A percentile compares a stretch with the other conserved stretches of the same genome.
Conservation (phyloP, 1,140 invertebrate genomes). For the Saccostrea glomerata region DNA sequence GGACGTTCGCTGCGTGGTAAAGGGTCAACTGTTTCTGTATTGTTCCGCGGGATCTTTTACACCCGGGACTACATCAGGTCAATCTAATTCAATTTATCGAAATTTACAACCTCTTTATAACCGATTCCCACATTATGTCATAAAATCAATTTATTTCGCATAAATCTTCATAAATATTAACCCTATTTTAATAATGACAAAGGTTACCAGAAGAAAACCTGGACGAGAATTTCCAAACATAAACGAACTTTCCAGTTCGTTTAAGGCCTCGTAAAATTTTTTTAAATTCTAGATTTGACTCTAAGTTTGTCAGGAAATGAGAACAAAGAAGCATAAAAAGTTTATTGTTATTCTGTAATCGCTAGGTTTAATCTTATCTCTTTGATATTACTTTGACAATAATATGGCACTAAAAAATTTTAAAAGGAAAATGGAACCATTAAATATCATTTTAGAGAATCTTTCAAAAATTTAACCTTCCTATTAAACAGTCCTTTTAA, state of each 20-base stretch:
- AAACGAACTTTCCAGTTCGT: background rate
- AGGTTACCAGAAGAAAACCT: slow-evolving; percentile 3
- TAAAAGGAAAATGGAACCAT: background rate
- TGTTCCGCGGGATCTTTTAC: slow-evolving; percentile 4
- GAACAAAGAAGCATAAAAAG: background rate
- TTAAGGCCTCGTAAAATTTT: background rate
- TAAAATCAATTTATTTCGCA: slow-evolving; percentile 20
- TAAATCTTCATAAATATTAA: slow-evolving; percentile 30
- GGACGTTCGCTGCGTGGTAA: background rate
- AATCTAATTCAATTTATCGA: slow-evolving; percentile 27
- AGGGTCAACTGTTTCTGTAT: slow-evolving; percentile 23
- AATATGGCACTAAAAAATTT: background rate
- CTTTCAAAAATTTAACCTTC: too few species aligned
- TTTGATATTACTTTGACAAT: background rate
- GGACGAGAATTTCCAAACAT: slow-evolving; percentile 5
- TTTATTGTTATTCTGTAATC: background rate
- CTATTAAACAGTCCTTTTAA: too few species aligned
- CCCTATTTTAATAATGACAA: slow-evolving; percentile 10
- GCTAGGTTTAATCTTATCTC: background rate
- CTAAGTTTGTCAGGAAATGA: slow-evolving; percentile 24
- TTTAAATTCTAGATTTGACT: background rate
- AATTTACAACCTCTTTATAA: background rate
- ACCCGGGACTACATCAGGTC: slow-evolving; percentile 11
- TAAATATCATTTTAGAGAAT: background rate
- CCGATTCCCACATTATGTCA: slow-evolving; percentile 26